Base-by-base conservation (phyloP, 2,797 vertebrate genomes). In the Pseudomugil gertrudae region DNA sequence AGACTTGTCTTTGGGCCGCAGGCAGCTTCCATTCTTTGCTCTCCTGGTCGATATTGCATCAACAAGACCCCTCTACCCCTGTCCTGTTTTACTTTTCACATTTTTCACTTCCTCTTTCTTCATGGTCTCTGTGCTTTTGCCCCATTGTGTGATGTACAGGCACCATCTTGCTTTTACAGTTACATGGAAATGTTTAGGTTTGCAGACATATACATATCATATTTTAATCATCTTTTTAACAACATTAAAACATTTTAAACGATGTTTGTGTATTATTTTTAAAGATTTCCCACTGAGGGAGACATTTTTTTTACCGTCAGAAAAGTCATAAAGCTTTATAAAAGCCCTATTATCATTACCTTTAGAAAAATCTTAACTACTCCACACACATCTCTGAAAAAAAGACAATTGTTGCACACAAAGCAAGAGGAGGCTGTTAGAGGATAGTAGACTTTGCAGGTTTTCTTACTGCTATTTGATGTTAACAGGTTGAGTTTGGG, bases 11-110 rank as follows among this genome's bases (percentile, higher is more conserved):
- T 79, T 79, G 13, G 76, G 84, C 81, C 66, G 57, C 47, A 2
- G 77, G 80, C 82, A 55, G 76, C 78, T 61, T 81, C 78, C 78
- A 78, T 88, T 90, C 84, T 90, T 88, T 86, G 68, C 73, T 65
- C 63, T 45, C 7, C 64, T 54, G 74, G 74, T 92, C 91, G 76
- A 92, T 92, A 90, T 79, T 59, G 85, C 86, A 90, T 91, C 90
- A 90, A 70, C 9, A 68, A 72, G 64, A 61, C 79, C 80, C 66
- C 63, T 82, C 62, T 68, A 68, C 62, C 53, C 57, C 56, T 78
- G 62, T 80, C 77, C 57, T 48, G 19, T 78, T 69, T 81, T 70
- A 69, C 51, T 65, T 66, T 78, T 55, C 45, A 63, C 65, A 80
- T 69, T 69, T 83, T 66, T 84, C 57, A 71, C 67, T 66, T 85